These are phyloP conservation scores for Chironex yamaguchii DNA, from an alignment of 30 jellyfish, hydroid and myxozoan species.

Conservation along the genomic window DNA sequence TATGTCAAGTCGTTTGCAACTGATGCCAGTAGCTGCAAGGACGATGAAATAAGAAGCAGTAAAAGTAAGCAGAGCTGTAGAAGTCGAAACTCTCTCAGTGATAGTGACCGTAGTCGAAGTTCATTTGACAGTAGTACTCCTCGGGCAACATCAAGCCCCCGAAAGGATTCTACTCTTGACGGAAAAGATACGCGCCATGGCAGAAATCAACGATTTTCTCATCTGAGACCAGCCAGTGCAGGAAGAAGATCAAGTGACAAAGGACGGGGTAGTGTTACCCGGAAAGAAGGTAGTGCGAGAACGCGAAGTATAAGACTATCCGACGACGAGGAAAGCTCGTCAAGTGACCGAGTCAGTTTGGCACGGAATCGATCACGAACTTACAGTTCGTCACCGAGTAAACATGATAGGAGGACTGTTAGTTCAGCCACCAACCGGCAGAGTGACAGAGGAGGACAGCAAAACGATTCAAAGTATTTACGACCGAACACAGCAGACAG, in stretches of 20 bases:
- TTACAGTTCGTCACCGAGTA: not conserved
- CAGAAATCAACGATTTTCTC: not conserved
- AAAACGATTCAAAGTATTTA: too few species aligned
- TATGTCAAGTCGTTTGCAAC: too few species aligned
- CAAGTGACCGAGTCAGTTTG: not conserved
- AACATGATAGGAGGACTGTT: not conserved
- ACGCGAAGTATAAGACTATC: too few species aligned
- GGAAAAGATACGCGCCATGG: not conserved
- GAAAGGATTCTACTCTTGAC: not conserved
- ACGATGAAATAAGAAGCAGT: too few species aligned
- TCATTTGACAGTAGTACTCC: not conserved
- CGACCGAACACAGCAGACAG: constrained; percentile 86
- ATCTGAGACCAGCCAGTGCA: not conserved
- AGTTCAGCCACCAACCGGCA: too few species aligned
- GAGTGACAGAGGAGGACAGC: too few species aligned
- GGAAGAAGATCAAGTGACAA: not conserved
- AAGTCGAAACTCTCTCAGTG: too few species aligned
- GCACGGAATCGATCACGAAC: not conserved
- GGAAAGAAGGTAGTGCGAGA: not conserved
- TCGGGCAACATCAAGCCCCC: not conserved
- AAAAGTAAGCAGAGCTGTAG: too few species aligned
- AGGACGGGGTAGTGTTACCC: not conserved
- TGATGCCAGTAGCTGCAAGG: too few species aligned
- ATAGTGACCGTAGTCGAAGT: not conserved
- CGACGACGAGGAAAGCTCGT: not conserved